Base-by-base conservation (phyloP, 2,888 invertebrate genomes). In the Cylloceria caligata region DNA sequence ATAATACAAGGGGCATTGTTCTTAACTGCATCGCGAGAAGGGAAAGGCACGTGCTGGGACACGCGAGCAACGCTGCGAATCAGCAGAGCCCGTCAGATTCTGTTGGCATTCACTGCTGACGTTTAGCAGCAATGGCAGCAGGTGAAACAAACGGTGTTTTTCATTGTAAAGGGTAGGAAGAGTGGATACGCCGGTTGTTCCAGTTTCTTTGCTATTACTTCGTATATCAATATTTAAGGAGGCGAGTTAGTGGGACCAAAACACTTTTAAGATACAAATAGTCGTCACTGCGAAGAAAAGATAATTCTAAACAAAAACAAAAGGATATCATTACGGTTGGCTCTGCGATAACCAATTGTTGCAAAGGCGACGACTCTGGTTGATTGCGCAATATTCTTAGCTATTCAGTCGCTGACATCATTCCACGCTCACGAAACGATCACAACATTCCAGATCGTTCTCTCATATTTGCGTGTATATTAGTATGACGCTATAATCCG, bases 351-450 rank as follows among this genome's bases (percentile, higher is more conserved):
- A n/a, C 6, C 30, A 60, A 30, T 19, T 55, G 9, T 24, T 3
- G 7, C n/a, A 30, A 30, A 9, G 19, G 9, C 47, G 71, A 71
- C 71, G 57, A 65, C 47, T 52, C 42, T 65, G 57, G 27, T 3
- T 11, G 24, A 75, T 78, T 78, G 74, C 78, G 78, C 45, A 82
- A 78, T 16, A n/a, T 69, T 64, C 42, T 71, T 71, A 21, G 78
- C 47, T 68, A 27, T 78, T 82, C 81, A 21, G 21, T 36, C 9
- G 69, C 71, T 82, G 81, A 82, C 81, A 74, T 82, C 81, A 81
- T 47, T 55, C 30, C 30, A 13, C 19, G 64, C 39, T 62, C 19
- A 49, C 69, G 62, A 75, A 78, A 55, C 55, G 69, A 67, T 78
- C 65, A 57, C 45, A 65, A 72, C 24, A 45, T 27, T 62, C 34